Evolutionary conservation across 2,888 invertebrate genomes (phyloP), one percentile per base, ranked within the genome.

Genomic region (Griposia aprilina): DNA sequence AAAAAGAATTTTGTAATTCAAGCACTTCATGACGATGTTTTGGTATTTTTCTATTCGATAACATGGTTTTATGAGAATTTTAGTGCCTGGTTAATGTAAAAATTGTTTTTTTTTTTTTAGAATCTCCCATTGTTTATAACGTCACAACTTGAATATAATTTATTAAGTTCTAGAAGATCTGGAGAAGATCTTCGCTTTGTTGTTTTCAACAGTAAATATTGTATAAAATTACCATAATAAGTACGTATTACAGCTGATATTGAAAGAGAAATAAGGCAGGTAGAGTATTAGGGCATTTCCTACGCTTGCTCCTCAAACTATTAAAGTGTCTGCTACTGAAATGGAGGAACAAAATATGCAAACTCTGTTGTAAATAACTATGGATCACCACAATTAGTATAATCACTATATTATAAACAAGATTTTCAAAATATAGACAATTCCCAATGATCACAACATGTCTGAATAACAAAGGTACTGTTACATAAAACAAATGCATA

Each of bases 1-100:
- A 10, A 7, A 45, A 57, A 57, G 10, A 17, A 1, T 63, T 65
- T 76, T 36, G 20, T 45, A 62, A 62, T 68, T 23, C 68, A 11
- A 67, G n/a, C 20, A 36, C 15, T 7, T 20, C 26, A 68, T 8
- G n/a, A 30, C 15, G 13, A 15, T 26, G 2, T 65, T 55, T 72
- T 67, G 2, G 30, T 17, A 72, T 36, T n/a, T 71, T 71, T 65
- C 30, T 45, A 30, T 48, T 75, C 11, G 26, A 45, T 36, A 74
- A 59, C 50, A 65, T 26, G 3, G 52, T 65, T 69, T 72, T 41
- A 59, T 23, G 45, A 66, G 36, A 66, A 41, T 45, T 26, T 48
- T 7, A 36, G 36, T 72, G 52, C 3, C 17, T 55, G 20, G 26
- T 17, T 81, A 15, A 62, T 50, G 15, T 67, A 26, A 57, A 73